Percentiles rank a stretch among this genome's conserved stretches.
These are phyloP conservation scores for Caretta caretta DNA, from an alignment of 2,113 vertebrate species.

Conservation along the genomic window DNA sequence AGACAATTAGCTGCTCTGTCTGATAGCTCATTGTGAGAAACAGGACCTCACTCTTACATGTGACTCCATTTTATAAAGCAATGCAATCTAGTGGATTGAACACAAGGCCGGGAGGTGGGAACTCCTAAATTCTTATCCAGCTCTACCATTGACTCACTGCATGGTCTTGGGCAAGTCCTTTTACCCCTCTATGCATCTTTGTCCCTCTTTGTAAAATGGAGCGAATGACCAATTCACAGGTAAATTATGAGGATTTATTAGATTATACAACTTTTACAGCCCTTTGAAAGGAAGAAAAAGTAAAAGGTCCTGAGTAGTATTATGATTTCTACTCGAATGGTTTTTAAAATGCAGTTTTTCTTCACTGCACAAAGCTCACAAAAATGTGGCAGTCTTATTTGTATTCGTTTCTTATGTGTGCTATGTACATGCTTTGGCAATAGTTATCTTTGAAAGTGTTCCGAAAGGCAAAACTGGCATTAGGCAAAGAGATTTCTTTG, in stretches of 20 bases:
- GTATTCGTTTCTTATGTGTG: not conserved
- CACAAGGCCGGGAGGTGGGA: too few species aligned
- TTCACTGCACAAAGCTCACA: not conserved
- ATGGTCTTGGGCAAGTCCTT: not conserved
- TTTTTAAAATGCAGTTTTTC: not conserved
- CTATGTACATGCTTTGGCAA: not conserved
- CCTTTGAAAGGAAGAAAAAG: not conserved
- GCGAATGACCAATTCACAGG: not conserved
- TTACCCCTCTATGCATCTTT: too few species aligned
- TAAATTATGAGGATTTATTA: not conserved
- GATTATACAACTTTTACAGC: not conserved
- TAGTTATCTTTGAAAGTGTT: not conserved
- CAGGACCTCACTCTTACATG: not conserved
- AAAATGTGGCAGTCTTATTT: not conserved
- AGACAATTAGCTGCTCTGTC: not conserved
- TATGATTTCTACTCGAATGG: not conserved
- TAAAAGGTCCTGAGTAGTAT: not conserved
- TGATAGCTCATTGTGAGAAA: not conserved
- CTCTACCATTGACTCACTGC: too few species aligned
- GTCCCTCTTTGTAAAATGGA: not conserved
- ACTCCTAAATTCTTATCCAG: too few species aligned
- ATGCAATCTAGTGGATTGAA: not conserved
- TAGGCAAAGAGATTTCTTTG: not conserved
- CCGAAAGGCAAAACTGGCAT: not conserved
- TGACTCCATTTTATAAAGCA: not conserved